Evolutionary conservation across 2,113 vertebrate genomes (phyloP), one percentile per base, ranked within the genome.

Genomic region (Haplochromis burtoni): DNA sequence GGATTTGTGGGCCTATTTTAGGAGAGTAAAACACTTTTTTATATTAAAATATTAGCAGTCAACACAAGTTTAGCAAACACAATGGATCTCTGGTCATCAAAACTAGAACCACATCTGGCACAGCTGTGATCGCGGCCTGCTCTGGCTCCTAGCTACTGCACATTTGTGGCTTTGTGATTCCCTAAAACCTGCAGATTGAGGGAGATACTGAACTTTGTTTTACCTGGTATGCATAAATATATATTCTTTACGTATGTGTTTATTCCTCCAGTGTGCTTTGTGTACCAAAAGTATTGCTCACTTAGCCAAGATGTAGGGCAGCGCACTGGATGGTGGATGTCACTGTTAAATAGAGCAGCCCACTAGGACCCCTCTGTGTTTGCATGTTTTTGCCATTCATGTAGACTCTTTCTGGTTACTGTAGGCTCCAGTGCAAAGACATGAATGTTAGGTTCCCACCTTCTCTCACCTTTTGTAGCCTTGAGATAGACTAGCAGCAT

Each of bases 171-270:
- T 42, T 73, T 14, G 21, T 42, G 38, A 73, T 26, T 10, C 40
- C 12, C 38, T 42, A 14, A 71, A 42, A 40, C 66, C 12, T 42
- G 2, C 66, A 71, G n/a, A 3, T 68, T 68, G 8, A 42, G 8
- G 38, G 38, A 71, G 66, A 0, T 24, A 21, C 35, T 24, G 7
- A 42, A 71, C 4, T 40, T 24, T 5, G 8, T 59, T 8, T 13
- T 21, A 21, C 0, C 33, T 68, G 19, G 11, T 21, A 14, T 14
- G 0, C 63, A 68, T 40, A 9, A 68, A 68, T 14, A 26, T 26
- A 26, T 1, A 73, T 73, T 73, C 68, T 73, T 17, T 45, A 17
- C 5, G 0, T 2, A 7, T 17, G 40, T 45, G 45, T 73, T 76
- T 2, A 19, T 47, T 76, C 42, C 26, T 76, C 16, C 42, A 47